Percentiles rank a stretch among this genome's conserved stretches.
Evolutionary conservation across 64 coral and sea anemone species (phyloP).

Genomic region (Actinia tenebrosa): DNA sequence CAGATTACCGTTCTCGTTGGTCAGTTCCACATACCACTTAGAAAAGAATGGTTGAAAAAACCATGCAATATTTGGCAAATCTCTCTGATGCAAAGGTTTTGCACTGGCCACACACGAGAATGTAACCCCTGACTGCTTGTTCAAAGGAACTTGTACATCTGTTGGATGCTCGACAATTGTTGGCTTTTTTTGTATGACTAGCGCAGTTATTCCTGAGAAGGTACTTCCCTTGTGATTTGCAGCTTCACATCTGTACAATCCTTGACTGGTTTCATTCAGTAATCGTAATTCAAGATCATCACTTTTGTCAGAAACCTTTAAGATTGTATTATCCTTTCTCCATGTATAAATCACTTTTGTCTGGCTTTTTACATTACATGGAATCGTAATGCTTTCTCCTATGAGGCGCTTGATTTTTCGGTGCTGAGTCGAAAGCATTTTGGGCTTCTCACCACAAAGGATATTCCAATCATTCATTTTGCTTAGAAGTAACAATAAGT

Average conservation of each 20-base stretch:
- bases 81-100: background rate
- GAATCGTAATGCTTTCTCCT: conserved; percentile 14
- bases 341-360: conserved; percentile 12
- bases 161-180: conserved; percentile 21
- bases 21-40: background rate
- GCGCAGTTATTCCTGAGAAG: conserved; percentile 3
- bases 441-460: conserved; percentile 23
- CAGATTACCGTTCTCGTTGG: conserved; percentile 20
- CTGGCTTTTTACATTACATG: conserved; percentile 15
- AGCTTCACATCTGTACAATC: conserved; percentile 27
- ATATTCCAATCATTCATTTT: conserved; percentile 13
- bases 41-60: conserved; percentile 5
- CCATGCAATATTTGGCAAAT: conserved; percentile 30
- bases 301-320: background rate
- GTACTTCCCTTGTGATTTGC: conserved; percentile 41
- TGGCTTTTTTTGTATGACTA: conserved; percentile 27
- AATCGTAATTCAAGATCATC: background rate
- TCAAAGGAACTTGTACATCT: background rate
- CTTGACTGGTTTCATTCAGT: conserved; percentile 10
- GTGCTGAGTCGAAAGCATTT: background rate
- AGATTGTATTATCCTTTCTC: conserved; percentile 16
- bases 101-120: conserved; percentile 33
- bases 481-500: background rate
- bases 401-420: background rate
- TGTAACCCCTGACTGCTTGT: background rate